Evolutionary conservation across 2,888 invertebrate species (phyloP).

Genomic region (Lucinisca nassula): DNA sequence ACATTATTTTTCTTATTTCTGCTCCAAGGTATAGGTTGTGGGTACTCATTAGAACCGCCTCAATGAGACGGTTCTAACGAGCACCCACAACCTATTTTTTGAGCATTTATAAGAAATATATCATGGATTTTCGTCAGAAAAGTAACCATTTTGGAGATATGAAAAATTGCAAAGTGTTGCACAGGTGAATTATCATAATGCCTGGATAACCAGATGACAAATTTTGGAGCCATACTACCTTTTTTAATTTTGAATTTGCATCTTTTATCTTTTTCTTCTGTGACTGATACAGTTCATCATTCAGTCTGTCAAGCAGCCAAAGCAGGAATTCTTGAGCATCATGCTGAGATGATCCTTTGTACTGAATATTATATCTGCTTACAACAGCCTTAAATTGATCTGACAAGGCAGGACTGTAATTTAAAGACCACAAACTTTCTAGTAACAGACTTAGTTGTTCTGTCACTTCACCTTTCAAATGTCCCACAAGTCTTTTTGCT

Average conservation of each 20-base stretch:
- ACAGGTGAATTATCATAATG: too few species aligned
- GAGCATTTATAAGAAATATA: too few species aligned
- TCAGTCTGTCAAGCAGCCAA: constrained; percentile 98
- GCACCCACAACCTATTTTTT: too few species aligned
- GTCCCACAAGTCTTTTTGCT: constrained; percentile 96
- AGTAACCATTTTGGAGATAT: too few species aligned
- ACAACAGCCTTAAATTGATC: constrained; percentile 92
- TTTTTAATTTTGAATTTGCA: constrained; percentile 43
- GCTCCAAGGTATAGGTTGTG: too few species aligned
- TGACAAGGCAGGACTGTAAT: constrained; percentile 84
- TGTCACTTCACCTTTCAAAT: constrained; percentile 98
- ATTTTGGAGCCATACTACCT: too few species aligned
- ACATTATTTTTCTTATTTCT: too few species aligned
- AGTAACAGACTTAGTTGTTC: constrained; percentile 96
- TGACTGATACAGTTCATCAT: constrained; percentile 98
- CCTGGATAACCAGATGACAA: too few species aligned
- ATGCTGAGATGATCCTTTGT: constrained; percentile 96
- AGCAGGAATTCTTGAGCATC: constrained; percentile 99
- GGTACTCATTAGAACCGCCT: too few species aligned
- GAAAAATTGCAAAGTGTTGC: too few species aligned
- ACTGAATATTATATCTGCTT: constrained; percentile 97
- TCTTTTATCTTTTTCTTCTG: constrained; percentile 90
- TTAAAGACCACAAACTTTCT: constrained; percentile 94
- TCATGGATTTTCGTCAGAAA: too few species aligned
- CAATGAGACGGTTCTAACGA: too few species aligned